These are phyloP conservation scores for Agonopterix subpropinquella DNA, from an alignment of 2,888 invertebrate genomes.

Conservation along the genomic window DNA sequence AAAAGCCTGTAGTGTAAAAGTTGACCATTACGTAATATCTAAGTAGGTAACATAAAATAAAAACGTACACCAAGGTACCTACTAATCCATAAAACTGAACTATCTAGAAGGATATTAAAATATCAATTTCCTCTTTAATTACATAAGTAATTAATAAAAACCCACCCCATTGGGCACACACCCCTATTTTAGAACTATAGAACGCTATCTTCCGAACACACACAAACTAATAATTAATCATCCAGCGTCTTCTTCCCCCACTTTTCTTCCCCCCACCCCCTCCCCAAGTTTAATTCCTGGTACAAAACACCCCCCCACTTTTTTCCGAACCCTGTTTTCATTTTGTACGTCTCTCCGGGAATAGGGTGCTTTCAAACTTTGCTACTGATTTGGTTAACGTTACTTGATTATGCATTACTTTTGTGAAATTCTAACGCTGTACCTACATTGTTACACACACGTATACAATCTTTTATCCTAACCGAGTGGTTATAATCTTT, in stretches of 20 bases:
- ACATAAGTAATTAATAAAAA: constrained; percentile 33
- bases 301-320: constrained; percentile 50
- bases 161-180: constrained; percentile 17
- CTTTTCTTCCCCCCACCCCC: constrained; percentile 27
- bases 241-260: constrained; percentile 55
- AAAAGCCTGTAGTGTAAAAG: too few relatives aligned
- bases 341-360: constrained; percentile 51
- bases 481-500: too few relatives aligned
- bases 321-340: constrained; percentile 65
- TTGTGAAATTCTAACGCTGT: too few relatives aligned
- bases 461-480: too few relatives aligned
- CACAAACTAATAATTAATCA: constrained; percentile 76
- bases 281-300: constrained; percentile 65
- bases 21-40: too few relatives aligned
- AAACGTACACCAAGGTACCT: too few relatives aligned
- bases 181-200: constrained; percentile 18
- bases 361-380: constrained; percentile 2
- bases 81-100: too few relatives aligned
- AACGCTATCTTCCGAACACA: constrained; percentile 63
- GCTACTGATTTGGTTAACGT: constrained; percentile 3
- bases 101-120: constrained; percentile 4
- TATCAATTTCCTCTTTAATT: constrained; percentile 18
- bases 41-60: too few relatives aligned
- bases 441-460: not conserved
- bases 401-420: not conserved